A percentile compares a stretch with the other conserved stretches of the same genome.
Conservation (phyloP, 2,113 vertebrate species). For the Ceyx cyanopectus region DNA sequence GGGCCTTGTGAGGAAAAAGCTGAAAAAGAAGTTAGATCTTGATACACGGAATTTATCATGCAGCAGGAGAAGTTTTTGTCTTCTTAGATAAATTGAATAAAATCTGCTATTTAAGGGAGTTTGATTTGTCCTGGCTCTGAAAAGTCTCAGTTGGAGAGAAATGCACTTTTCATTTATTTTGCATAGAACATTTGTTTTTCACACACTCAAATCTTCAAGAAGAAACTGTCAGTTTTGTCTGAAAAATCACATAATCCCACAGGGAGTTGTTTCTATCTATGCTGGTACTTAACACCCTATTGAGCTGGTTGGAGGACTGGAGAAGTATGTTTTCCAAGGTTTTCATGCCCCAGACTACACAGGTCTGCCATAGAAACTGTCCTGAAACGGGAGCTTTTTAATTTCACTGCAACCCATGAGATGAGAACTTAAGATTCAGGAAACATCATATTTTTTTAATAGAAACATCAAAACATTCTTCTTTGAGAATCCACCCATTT, state of each 20-base stretch:
- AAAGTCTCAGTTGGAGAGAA: not conserved
- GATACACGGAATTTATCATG: not conserved
- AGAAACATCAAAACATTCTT: not conserved
- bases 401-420: not conserved
- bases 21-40: not conserved
- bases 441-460: not conserved
- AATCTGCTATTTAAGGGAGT: not conserved
- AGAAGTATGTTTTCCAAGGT: not conserved
- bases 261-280: not conserved
- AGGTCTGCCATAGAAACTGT: not conserved
- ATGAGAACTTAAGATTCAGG: not conserved
- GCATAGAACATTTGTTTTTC: not conserved
- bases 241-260: not conserved
- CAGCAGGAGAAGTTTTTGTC: not conserved
- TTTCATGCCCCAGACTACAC: not conserved
- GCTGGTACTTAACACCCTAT: not conserved
- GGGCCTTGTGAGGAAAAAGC: not conserved
- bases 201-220: not conserved
- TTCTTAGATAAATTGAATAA: not conserved
- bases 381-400: not conserved
- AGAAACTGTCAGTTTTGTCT: not conserved
- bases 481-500: not conserved
- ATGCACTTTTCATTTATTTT: not conserved
- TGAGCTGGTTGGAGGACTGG: not conserved
- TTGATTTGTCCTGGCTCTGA: not conserved